Evolutionary conservation across 2,888 invertebrate genomes (phyloP), one percentile per base, ranked within the genome.

Genomic region (Tipula vernalis): DNA sequence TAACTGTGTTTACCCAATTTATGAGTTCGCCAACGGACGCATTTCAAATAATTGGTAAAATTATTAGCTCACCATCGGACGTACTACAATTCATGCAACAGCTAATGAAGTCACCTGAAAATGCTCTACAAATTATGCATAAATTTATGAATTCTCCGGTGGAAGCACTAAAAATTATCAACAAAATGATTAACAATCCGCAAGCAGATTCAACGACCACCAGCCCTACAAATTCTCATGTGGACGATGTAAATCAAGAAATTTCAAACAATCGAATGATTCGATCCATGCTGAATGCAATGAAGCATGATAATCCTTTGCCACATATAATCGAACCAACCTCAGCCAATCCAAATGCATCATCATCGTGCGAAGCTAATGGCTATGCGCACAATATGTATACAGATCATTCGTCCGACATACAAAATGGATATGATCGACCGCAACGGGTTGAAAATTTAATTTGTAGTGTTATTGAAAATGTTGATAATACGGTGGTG

Each of bases 1-100:
- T 92, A 86, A 91, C 91, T 88, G 91, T 92, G 88, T 92, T 92
- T 87, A 91, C 91, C 1, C 91, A 92, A 89, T 91, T 92, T 87
- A 91, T 92, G 91, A 90, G 91, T 87, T 91, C 91, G 4, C 92
- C 92, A 10, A 91, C 91, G n/a, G 91, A 92, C 88, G 91, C 91
- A n/a, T 89, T 92, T 42, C 91, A 92, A 89, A 91, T 92, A 18
- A 91, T 92, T 86, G 90, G 91, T 3, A 91, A 92, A 89, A 89
- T 92, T 87, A 91, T 91, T 44, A 91, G 90, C 87, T 91, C 91
- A 3, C 92, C 92, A 5, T 89, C 90, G 71, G 92, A 92, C 87
- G 91, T 92, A n/a, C 89, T 92, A 6, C 89, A 90, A 87, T 92
- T 92, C 87, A 90, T 91, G 87, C 90, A 90, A 87, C 91, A 92